phyloP scores from a whole-genome alignment of 2,797 vertebrate species.

The Pseudomugil tenellus region DNA sequence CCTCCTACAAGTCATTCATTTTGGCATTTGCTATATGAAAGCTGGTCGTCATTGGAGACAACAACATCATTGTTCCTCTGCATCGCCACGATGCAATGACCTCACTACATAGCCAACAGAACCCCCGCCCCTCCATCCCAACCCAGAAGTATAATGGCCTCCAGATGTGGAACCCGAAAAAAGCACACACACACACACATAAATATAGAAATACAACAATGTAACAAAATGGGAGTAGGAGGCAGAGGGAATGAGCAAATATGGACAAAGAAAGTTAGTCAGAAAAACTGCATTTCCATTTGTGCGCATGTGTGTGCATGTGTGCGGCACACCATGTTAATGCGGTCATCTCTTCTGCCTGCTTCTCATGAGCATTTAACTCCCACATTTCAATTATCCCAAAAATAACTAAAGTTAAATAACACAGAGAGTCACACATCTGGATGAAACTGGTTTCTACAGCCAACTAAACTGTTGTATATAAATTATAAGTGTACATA shows the following conservation, averaged over 20 bases:
- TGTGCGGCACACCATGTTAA: slow-evolving; percentile 8
- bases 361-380: slow-evolving; percentile 16
- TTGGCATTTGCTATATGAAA: slow-evolving; percentile 38
- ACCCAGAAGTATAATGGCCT: slow-evolving; percentile 75
- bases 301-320: slow-evolving; percentile 4
- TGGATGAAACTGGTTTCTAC: slow-evolving; percentile 7
- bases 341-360: not conserved
- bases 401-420: slow-evolving; percentile 28
- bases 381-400: slow-evolving; percentile 31
- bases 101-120: slow-evolving; percentile 71
- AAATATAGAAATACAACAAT: slow-evolving; percentile 50
- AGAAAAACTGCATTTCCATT: not conserved
- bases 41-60: slow-evolving; percentile 65
- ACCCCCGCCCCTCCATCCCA: slow-evolving; percentile 36
- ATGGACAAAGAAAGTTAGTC: slow-evolving; percentile 51
- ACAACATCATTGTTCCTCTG: slow-evolving; percentile 79
- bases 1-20: slow-evolving; percentile 9
- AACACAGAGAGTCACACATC: slow-evolving; percentile 17
- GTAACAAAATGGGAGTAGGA: slow-evolving; percentile 41
- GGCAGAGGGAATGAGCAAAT: slow-evolving; percentile 49
- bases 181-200: slow-evolving; percentile 29
- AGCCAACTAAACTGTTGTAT: slow-evolving; percentile 17
- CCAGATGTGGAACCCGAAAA: slow-evolving; percentile 75
- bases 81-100: slow-evolving; percentile 75
- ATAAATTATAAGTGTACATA: not conserved